phyloP scores from a whole-genome alignment of 2,888 invertebrate genomes.

The Athripsodes cinereus region DNA sequence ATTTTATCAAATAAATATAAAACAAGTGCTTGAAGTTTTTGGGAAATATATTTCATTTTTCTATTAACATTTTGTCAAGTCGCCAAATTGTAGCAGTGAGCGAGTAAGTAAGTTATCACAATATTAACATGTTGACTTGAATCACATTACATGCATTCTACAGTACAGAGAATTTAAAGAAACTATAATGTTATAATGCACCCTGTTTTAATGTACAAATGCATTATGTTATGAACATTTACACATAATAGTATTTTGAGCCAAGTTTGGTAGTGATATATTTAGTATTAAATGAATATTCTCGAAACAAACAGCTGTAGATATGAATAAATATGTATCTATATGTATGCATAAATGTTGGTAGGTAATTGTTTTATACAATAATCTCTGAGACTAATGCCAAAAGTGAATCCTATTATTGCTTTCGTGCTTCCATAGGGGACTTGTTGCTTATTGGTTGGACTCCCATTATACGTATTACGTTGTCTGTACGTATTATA shows the following conservation, averaged over 20 bases:
- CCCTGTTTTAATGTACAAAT: background rate
- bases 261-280: background rate
- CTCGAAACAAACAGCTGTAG: background rate
- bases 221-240: background rate
- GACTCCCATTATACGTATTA: no score
- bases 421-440: background rate
- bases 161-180: background rate
- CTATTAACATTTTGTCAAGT: background rate
- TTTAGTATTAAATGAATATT: background rate
- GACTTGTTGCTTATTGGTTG: background rate
- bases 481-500: no score
- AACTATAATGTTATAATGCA: background rate
- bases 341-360: no score
- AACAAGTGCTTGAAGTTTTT: no score
- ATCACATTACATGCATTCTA: background rate
- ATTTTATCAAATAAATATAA: no score
- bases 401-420: constrained; percentile 1
- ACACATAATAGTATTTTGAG: background rate
- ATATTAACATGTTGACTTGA: background rate
- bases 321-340: no score
- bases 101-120: no score
- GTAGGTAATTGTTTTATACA: background rate
- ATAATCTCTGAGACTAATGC: background rate
- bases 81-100: no score
- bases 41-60: background rate